Percentiles rank a stretch among this genome's conserved stretches.
Evolutionary conservation across 2,888 invertebrate species (phyloP).

Genomic region (Andrena camellia): DNA sequence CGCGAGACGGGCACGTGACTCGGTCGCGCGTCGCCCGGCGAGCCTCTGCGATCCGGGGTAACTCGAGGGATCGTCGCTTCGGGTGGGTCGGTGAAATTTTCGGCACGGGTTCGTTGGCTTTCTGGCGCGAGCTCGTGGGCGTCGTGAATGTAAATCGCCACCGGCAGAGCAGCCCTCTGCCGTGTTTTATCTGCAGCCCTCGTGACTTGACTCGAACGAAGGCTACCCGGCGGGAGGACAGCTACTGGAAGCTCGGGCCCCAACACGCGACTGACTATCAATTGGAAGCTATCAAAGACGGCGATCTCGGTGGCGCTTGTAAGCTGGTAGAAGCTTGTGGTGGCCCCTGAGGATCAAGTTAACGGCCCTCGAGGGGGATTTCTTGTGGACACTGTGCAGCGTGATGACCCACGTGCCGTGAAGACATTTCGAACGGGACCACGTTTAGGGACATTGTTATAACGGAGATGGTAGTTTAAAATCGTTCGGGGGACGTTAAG

Average conservation of each 20-base stretch:
- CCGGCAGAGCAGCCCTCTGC: background rate
- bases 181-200: background rate
- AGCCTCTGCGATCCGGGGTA: too few species aligned
- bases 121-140: background rate
- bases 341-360: too few species aligned
- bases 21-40: too few species aligned
- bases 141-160: background rate
- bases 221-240: background rate
- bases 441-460: too few species aligned
- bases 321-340: background rate
- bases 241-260: background rate
- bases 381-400: too few species aligned
- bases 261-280: slow-evolving; percentile 33
- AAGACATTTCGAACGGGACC: too few species aligned
- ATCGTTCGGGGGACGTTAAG: too few species aligned
- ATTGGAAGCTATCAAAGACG: background rate
- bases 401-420: too few species aligned
- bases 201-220: background rate
- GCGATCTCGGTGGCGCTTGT: background rate
- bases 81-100: background rate
- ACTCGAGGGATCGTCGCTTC: background rate
- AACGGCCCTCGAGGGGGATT: too few species aligned
- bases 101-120: background rate
- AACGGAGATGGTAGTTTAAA: too few species aligned
- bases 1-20: background rate